Evolutionary conservation across 2,797 vertebrate genomes (phyloP).

Genomic region (Crax fasciolata): DNA sequence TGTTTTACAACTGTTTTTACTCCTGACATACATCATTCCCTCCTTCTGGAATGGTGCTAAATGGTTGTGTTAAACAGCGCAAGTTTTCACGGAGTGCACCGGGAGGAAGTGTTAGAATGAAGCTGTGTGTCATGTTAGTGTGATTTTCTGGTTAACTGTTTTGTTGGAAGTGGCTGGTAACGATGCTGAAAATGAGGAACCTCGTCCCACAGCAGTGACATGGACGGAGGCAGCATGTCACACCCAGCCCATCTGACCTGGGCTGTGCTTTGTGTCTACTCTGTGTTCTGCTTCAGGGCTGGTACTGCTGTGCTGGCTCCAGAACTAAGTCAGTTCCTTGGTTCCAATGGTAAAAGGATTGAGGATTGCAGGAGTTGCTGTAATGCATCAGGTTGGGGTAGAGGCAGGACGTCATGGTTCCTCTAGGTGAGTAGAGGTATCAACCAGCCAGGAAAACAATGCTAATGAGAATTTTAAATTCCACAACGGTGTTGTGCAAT

Average conservation of each 20-base stretch:
- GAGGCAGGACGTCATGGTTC: neutral
- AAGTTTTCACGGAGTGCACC: neutral
- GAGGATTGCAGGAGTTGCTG: neutral
- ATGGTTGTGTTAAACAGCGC: neutral
- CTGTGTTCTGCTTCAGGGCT: neutral
- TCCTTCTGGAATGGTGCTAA: conserved; percentile 18
- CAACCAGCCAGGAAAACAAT: neutral
- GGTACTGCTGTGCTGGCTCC: neutral
- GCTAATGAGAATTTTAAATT: neutral
- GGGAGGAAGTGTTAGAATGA: neutral
- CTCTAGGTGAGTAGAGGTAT: neutral
- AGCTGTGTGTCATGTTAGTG: neutral
- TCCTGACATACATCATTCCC: neutral
- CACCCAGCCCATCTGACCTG: neutral
- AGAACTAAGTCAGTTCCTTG: neutral
- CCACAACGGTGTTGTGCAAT: neutral
- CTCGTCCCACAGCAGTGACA: neutral
- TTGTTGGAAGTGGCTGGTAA: neutral
- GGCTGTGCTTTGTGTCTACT: neutral
- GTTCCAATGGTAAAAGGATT: neutral
- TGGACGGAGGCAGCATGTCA: rapidly evolving
- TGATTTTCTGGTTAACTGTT: neutral
- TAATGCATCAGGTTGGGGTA: too few relatives aligned
- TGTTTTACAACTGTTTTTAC: neutral
- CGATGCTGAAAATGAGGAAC: neutral